A percentile compares a stretch with the other conserved stretches of the same genome.
Conservation (phyloP, 2,888 invertebrate genomes). For the Xestia ashworthii region DNA sequence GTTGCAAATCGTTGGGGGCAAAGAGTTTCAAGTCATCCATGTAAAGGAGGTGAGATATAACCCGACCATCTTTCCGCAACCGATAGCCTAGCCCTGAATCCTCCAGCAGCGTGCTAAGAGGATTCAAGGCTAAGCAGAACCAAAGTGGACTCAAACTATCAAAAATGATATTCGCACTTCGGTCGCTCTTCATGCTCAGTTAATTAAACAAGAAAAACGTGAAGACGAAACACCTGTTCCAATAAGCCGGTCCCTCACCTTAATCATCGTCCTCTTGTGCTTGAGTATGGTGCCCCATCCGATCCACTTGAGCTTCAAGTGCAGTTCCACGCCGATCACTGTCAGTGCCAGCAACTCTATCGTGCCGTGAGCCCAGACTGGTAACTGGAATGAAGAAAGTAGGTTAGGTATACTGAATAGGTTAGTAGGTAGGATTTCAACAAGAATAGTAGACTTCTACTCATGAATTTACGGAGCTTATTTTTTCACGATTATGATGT, state of each 20-base stretch:
- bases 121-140: no score
- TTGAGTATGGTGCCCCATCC: constrained; percentile 95
- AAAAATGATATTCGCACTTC: background rate
- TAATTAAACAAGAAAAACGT: constrained; percentile 11
- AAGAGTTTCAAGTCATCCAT: no score
- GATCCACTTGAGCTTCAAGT: constrained; percentile 96
- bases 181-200: background rate
- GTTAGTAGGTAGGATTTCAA: no score
- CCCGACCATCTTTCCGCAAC: no score
- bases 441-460: background rate
- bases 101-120: no score
- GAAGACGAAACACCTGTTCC: constrained; percentile 6
- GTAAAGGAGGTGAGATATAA: no score
- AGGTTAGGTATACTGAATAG: no score
- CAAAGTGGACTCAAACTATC: no score
- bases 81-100: no score
- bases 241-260: constrained; percentile 88
- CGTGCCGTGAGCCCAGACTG: constrained; percentile 95
- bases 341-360: constrained; percentile 94
- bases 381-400: constrained; percentile 87
- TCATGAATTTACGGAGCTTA: background rate
- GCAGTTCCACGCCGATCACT: constrained; percentile 94
- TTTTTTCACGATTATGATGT: background rate
- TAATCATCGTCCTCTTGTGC: constrained; percentile 96
- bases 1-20: no score